Percentiles rank a stretch among this genome's conserved stretches.
Conservation (phyloP, 2,888 invertebrate genomes). For the Steinernema scapterisci region DNA sequence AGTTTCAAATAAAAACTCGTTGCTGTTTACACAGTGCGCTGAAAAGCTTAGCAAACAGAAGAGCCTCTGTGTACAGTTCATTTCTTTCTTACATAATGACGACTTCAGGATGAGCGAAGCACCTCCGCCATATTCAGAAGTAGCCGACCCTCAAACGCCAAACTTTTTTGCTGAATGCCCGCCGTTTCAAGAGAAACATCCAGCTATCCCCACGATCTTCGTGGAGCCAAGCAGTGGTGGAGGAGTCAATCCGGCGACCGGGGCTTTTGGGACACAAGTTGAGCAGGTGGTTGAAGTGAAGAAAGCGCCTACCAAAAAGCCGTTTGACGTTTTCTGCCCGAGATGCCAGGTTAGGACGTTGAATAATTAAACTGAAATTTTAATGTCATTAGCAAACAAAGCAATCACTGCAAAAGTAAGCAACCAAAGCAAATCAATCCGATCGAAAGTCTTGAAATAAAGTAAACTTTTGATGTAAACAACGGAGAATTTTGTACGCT, state of each 20-base stretch:
- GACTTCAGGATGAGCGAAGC: slow-evolving; percentile 14
- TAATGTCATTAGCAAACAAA: no score
- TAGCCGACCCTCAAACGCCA: neutral
- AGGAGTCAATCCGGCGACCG: neutral
- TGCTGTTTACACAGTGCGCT: neutral
- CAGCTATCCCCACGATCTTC: slow-evolving; percentile 9
- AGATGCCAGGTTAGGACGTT: no score
- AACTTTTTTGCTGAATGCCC: neutral
- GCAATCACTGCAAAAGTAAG: no score
- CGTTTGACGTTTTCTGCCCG: neutral
- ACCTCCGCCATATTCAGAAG: slow-evolving; percentile 4
- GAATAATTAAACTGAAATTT: no score
- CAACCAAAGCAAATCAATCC: no score
- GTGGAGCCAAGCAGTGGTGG: neutral
- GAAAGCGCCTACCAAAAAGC: slow-evolving; percentile 17
- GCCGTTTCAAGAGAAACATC: neutral
- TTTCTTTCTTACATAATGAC: no score
- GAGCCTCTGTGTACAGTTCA: neutral
- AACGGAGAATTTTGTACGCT: no score
- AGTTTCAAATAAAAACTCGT: no score
- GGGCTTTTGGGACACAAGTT: neutral
- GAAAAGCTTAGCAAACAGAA: neutral
- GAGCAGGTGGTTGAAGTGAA: neutral
- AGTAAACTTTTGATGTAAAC: no score
- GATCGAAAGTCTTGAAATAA: no score